Conservation (phyloP, 2,113 vertebrate genomes). For the human (Homo sapiens) region GRCh38 chr6:121210001-121210500, state of each 20-base stretch:
- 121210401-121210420: not conserved
- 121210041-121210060: not conserved
- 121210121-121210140: not conserved
- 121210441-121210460: not conserved
- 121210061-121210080: not conserved
- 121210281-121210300: not conserved
- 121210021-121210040: not conserved
- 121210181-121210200: slow-evolving; percentile 4
- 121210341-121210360: not conserved
- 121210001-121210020: not conserved
- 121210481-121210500: not conserved
- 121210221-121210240: not conserved
- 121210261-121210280: not conserved
- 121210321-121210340: not conserved
- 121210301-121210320: not conserved
- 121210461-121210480: not conserved
- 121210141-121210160: not conserved
- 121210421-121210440: not conserved
- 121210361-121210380: not conserved
- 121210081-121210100: not conserved
- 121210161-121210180: not conserved
- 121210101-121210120: not conserved
- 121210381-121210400: not conserved
- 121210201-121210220: not conserved
- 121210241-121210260: not conserved